Evolutionary conservation across 2,888 invertebrate species (phyloP).

Genomic region (Hydroisotoma schaefferi): DNA sequence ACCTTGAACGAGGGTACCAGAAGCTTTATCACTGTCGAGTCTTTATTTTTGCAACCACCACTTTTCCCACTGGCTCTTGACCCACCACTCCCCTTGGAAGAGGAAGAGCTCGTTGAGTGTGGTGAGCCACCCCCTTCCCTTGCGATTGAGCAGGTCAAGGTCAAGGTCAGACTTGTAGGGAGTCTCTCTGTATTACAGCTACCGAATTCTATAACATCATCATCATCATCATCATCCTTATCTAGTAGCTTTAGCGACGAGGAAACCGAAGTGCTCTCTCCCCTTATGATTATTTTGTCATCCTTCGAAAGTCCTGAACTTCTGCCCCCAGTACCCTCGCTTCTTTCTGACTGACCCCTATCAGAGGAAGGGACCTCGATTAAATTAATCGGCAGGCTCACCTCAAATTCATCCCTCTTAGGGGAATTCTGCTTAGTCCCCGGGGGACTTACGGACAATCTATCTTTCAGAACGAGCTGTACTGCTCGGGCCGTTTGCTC

Average conservation of each 20-base stretch:
- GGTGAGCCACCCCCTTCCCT: not conserved
- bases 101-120: not conserved
- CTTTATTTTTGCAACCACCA: conserved; percentile 20
- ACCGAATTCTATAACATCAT: not conserved
- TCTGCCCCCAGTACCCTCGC: not conserved
- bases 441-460: conserved; percentile 6
- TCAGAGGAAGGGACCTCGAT: not conserved
- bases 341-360: not conserved
- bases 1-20: conserved; percentile 31
- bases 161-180: not conserved
- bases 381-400: too few relatives aligned
- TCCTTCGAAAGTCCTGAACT: not conserved
- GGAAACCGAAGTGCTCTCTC: too few relatives aligned
- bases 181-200: not conserved
- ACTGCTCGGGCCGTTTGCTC: conserved; percentile 33
- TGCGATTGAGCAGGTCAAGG: conserved; percentile 1
- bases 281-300: not conserved
- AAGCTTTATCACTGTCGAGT: conserved; percentile 39
- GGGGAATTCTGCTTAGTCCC: not conserved
- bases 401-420: not conserved
- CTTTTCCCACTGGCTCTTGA: not conserved
- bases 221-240: too few relatives aligned
- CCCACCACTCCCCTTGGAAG: not conserved
- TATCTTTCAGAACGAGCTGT: conserved; percentile 32
- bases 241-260: too few relatives aligned